Evolutionary conservation across 1,140 invertebrate genomes (phyloP).

Genomic region (Ylistrum balloti): DNA sequence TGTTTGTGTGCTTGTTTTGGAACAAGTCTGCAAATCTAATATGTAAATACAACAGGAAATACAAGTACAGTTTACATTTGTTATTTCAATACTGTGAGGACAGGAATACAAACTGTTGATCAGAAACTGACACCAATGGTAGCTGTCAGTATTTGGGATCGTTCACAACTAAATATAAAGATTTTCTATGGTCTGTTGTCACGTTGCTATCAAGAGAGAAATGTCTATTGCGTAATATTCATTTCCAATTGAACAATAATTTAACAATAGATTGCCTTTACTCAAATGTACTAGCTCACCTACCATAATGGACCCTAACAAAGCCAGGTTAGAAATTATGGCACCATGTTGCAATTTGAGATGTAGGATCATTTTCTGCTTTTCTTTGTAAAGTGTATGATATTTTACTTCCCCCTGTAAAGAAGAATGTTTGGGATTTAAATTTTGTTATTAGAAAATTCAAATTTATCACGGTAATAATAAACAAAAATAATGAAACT

Average conservation of each 20-base stretch:
- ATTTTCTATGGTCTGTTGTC: neutral
- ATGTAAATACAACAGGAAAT: no score
- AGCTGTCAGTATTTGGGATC: neutral
- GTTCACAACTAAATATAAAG: neutral
- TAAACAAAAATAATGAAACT: slow-evolving; percentile 19
- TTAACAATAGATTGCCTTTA: neutral
- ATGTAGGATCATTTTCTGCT: slow-evolving; percentile 2
- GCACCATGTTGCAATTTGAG: slow-evolving; percentile 30
- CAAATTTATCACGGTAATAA: slow-evolving; percentile 28
- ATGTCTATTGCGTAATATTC: slow-evolving; percentile 28
- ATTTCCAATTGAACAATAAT: slow-evolving; percentile 28
- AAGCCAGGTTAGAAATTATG: slow-evolving; percentile 9
- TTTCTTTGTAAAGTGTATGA: neutral
- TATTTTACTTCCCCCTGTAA: neutral
- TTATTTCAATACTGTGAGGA: no score
- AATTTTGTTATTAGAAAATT: slow-evolving; percentile 40
- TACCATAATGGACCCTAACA: neutral
- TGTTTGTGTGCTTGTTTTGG: no score
- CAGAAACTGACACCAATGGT: no score
- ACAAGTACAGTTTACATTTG: no score
- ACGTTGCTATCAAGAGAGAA: neutral
- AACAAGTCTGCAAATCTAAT: no score
- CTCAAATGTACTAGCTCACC: neutral
- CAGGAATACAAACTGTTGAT: no score
- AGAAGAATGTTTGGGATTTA: slow-evolving; percentile 15